Base-by-base conservation (phyloP, 2,888 invertebrate genomes). In the Tiphia femorata region DNA sequence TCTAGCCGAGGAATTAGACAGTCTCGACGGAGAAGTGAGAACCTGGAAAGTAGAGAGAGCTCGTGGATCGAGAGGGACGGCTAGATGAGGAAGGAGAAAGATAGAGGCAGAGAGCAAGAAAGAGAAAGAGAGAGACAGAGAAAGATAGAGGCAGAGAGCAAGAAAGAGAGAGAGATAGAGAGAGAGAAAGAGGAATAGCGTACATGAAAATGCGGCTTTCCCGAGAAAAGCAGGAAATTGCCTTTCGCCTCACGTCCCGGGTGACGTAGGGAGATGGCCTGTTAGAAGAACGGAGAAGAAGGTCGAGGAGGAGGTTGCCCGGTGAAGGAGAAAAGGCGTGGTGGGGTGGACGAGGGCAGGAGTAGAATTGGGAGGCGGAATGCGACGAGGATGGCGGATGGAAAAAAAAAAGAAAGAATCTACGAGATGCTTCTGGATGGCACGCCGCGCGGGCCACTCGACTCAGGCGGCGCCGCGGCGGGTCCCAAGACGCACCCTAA, bases 241-340 rank as follows among this genome's bases (percentile, higher is more conserved):
- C 37, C 29, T 53, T 42, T 52, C 53, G 47, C 14, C 42, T 57
- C 56, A 52, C 53, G 56, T 47, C 47, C 17, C 35, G 8, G 25
- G 35, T 52, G 47, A 53, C 52, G 46, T 33, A 46, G 19, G 53
- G 51, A 44, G 40, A 47, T 19, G 30, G 40, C 40, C 40, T 30
- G 40, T 48, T 53, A 53, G 40, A 30, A 21, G 14, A 23, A 14
- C 19, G 23, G 47, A 48, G 40, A 46, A 46, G 21, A 41, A 46
- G 56, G 14, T 16, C 37, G 38, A 12, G 20, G 29, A 5, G 10
- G 29, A 20, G 17, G 27, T 5, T 25, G 25, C 25, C 25, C 6
- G 19, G 17, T 10, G n/a, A 10, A 8, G 7, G 23, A 23, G 14
- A 42, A 41, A 25, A 25, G 25, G n/a, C 25, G 25, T 5, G 6